phyloP scores from a whole-genome alignment of 2,888 invertebrate genomes.

The Apamea crenata region DNA sequence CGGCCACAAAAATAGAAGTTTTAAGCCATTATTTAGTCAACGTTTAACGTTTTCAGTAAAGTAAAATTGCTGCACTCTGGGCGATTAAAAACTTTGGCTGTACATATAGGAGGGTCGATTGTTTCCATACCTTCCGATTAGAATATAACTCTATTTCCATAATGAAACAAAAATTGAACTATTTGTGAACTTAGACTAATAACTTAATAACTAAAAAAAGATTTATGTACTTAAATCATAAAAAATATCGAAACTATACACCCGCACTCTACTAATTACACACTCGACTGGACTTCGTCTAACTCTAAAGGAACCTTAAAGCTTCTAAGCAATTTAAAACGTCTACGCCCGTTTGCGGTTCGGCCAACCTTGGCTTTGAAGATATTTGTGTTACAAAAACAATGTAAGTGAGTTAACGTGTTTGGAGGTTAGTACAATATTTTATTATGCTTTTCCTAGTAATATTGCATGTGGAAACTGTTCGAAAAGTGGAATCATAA shows the following conservation, averaged over 20 bases:
- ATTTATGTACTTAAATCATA: not conserved
- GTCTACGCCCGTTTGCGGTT: conserved; percentile 40
- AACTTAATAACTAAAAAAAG: no score
- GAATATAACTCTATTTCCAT: not conserved
- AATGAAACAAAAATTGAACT: not conserved
- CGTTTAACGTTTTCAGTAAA: not conserved
- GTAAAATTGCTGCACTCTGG: conserved; percentile 7
- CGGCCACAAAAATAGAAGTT: conserved; percentile 2
- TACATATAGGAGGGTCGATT: not conserved
- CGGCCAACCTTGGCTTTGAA: conserved; percentile 63
- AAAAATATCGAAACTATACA: not conserved
- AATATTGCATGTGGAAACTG: conserved; percentile 24
- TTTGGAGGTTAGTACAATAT: conserved; percentile 44
- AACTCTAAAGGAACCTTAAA: conserved; percentile 42
- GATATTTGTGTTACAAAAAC: conserved; percentile 62
- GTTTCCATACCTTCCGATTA: not conserved
- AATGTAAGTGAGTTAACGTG: conserved; percentile 60
- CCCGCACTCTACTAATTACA: conserved; percentile 1
- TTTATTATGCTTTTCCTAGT: conserved; percentile 51
- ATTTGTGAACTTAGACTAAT: not conserved
- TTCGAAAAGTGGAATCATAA: conserved; percentile 26
- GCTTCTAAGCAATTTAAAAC: conserved; percentile 48
- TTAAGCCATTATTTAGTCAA: conserved; percentile 5
- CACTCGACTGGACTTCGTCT: conserved; percentile 1
- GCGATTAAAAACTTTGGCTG: not conserved